A percentile compares a stretch with the other conserved stretches of the same genome.
phyloP scores from a whole-genome alignment of 2,113 vertebrate species.

The Cyphomyrus discorhynchus region DNA sequence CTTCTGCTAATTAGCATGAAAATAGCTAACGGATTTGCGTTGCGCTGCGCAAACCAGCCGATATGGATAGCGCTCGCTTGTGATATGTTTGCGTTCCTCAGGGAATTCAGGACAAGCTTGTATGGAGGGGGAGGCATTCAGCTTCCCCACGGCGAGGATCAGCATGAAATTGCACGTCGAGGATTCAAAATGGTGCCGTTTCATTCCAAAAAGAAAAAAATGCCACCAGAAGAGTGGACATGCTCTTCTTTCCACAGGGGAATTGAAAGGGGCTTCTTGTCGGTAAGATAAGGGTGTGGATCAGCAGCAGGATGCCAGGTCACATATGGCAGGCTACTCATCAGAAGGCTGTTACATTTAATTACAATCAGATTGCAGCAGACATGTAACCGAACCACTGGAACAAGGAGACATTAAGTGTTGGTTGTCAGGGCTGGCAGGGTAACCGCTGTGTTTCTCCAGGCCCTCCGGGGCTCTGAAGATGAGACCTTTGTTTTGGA shows the following conservation, averaged over 20 bases:
- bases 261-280: background rate
- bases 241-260: background rate
- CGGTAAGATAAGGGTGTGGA: background rate
- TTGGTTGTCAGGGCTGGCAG: slow-evolving; percentile 41
- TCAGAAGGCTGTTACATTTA: slow-evolving; percentile 58
- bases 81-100: slow-evolving; percentile 42
- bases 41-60: slow-evolving; percentile 32
- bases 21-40: slow-evolving; percentile 26
- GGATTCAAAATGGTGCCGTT: background rate
- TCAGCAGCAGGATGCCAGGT: slow-evolving; percentile 41
- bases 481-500: background rate
- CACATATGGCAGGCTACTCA: slow-evolving; percentile 57
- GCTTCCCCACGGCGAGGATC: background rate
- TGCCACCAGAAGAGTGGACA: background rate
- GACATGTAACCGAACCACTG: slow-evolving; percentile 53
- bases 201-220: background rate
- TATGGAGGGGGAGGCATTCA: too few relatives aligned
- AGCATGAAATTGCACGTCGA: background rate
- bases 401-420: slow-evolving; percentile 28
- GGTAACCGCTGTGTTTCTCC: slow-evolving; percentile 8
- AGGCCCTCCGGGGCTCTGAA: background rate
- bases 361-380: slow-evolving; percentile 62
- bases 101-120: slow-evolving; percentile 28
- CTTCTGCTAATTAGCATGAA: slow-evolving; percentile 8
- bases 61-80: slow-evolving; percentile 18